These are phyloP conservation scores for Pasiphila rectangulata DNA, from an alignment of 2,888 invertebrate species.

Conservation along the genomic window DNA sequence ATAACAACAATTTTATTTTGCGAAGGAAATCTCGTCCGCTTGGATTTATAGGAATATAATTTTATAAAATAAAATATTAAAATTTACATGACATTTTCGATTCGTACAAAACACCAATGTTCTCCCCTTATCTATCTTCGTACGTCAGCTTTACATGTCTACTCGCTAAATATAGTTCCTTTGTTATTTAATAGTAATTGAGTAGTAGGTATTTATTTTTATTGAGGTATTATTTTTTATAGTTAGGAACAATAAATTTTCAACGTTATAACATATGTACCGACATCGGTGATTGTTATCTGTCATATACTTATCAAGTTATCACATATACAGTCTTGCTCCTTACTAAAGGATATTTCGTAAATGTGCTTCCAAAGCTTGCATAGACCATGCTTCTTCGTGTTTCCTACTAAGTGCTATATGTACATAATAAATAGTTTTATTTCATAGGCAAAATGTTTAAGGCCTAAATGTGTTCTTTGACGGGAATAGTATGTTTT, in stretches of 20 bases:
- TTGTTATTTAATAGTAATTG: no score
- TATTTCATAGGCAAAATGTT: constrained; percentile 41
- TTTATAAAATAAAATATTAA: constrained; percentile 42
- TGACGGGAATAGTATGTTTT: constrained; percentile 29
- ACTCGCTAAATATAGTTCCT: no score
- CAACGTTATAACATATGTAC: not conserved
- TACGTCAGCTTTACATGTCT: not conserved
- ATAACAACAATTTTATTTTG: constrained; percentile 55
- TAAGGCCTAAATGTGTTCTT: constrained; percentile 48
- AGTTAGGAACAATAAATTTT: no score
- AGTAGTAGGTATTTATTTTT: no score
- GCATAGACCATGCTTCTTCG: constrained; percentile 46
- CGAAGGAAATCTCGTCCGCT: constrained; percentile 60
- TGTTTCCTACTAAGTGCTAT: constrained; percentile 46
- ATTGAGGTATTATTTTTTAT: no score
- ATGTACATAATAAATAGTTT: constrained; percentile 41
- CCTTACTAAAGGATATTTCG: constrained; percentile 32
- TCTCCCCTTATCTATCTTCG: not conserved
- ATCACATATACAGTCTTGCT: constrained; percentile 27
- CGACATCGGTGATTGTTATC: not conserved
- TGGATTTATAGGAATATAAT: constrained; percentile 52
- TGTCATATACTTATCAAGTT: no score
- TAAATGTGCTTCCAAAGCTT: constrained; percentile 58
- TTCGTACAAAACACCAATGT: constrained; percentile 14
- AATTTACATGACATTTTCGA: constrained; percentile 15